Base-by-base conservation (phyloP, 1,140 invertebrate genomes). In the Anastatus disparis region DNA sequence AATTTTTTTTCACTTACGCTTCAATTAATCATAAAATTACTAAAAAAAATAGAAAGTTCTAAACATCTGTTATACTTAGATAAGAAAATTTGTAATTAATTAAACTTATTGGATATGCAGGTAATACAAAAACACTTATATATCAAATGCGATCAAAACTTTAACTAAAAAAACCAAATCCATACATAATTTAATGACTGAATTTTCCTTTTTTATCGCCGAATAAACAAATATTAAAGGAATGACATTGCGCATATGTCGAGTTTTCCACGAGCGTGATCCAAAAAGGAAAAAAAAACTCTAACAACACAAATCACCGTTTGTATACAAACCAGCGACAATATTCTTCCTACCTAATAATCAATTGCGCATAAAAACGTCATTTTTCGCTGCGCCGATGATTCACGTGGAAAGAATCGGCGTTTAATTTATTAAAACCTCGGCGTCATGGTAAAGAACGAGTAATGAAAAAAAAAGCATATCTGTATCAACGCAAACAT, bases 181-280 rank as follows among this genome's bases (percentile, higher is more conserved):
- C n/a, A n/a, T n/a, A n/a, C n/a, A n/a, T n/a, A n/a, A n/a, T n/a
- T n/a, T n/a, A n/a, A n/a, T n/a, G n/a, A n/a, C n/a, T n/a, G n/a
- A n/a, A n/a, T n/a, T n/a, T n/a, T n/a, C n/a, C n/a, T n/a, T n/a
- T n/a, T n/a, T 27, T 24, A 27, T 15, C 10, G 4, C 10, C 42
- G 42, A 44, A 44, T 44, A n/a, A 12, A 3, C n/a, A 3, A 13
- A 44, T 44, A n/a, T 44, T 44, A 13, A 44, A 9, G 1, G 31
- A 31, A 55, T 17, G 26, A n/a, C n/a, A n/a, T 20, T 27, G 29
- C 17, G 56, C 56, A 59, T 59, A 59, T 59, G 56, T n/a, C 55
- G 8, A 20, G 12, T 6, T 29, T 53, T 53, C 6, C 15, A 2
- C 52, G 26, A 6, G 15, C 44, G 15, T 26, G 24, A 42, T 42